Conservation (phyloP, 2,888 invertebrate genomes). For the Aphidius colemani region DNA sequence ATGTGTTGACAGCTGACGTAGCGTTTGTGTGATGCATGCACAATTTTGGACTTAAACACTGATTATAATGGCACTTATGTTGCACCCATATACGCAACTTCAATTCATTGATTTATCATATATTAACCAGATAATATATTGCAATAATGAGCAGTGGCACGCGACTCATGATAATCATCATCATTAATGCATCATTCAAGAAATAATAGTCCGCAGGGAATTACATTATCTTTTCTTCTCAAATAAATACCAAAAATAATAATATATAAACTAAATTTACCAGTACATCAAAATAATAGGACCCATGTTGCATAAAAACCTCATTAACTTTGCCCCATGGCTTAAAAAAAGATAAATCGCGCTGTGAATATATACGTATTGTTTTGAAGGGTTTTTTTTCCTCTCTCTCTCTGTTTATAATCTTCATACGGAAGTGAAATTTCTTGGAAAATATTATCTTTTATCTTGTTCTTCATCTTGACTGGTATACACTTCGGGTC, state of each 20-base stretch:
- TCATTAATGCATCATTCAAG: conserved; percentile 26
- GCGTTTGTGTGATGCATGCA: neutral
- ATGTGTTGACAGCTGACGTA: neutral
- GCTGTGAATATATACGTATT: neutral
- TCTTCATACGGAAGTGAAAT: too few relatives aligned
- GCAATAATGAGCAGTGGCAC: conserved; percentile 38
- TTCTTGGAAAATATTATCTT: too few relatives aligned
- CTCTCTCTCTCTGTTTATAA: neutral
- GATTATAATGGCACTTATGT: neutral
- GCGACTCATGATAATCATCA: conserved; percentile 34
- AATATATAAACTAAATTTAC: conserved; percentile 2
- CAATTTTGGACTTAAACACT: neutral
- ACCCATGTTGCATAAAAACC: neutral
- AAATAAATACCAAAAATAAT: neutral
- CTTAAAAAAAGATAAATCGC: neutral
- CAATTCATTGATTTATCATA: conserved; percentile 45
- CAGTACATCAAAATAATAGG: conserved; percentile 1
- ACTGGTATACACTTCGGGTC: too few relatives aligned
- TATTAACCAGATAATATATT: conserved; percentile 42
- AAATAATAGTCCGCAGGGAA: conserved; percentile 18
- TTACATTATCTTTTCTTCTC: conserved; percentile 18
- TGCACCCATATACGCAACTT: conserved; percentile 5
- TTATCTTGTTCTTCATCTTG: too few relatives aligned
- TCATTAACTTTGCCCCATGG: neutral
- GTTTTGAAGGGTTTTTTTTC: neutral